phyloP scores from a whole-genome alignment of 2,797 vertebrate genomes.

The Trachops cirrhosus region DNA sequence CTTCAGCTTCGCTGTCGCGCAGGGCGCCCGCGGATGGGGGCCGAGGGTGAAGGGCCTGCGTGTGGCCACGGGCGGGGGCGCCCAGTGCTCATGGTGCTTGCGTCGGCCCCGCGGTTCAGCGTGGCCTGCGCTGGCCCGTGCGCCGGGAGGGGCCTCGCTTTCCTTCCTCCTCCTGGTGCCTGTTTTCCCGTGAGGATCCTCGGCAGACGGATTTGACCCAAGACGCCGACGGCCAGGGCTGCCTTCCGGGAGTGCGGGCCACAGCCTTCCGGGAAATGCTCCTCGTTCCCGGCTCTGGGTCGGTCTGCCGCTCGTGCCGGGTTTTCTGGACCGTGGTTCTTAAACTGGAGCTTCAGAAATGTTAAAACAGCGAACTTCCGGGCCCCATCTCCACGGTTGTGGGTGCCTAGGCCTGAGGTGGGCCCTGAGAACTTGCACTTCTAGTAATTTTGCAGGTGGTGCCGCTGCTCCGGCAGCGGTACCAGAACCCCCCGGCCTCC shows the following conservation, averaged over 20 bases:
- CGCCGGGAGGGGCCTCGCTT: rapidly evolving
- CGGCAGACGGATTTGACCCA: no score
- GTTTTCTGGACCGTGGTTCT: neutral
- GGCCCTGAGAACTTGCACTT: neutral
- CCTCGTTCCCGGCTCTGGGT: neutral
- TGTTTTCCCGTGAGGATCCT: rapidly evolving
- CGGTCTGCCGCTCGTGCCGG: neutral
- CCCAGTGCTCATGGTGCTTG: no score
- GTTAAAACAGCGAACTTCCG: neutral
- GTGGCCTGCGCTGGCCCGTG: neutral
- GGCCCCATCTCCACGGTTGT: neutral
- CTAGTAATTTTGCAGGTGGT: neutral
- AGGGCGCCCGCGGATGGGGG: no score
- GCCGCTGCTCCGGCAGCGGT: neutral
- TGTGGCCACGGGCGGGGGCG: no score
- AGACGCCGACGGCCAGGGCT: rapidly evolving
- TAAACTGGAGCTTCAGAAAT: neutral
- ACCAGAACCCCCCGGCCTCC: neutral
- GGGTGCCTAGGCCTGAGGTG: neutral
- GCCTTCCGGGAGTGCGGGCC: neutral
- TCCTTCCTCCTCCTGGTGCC: neutral
- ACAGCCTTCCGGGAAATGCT: neutral
- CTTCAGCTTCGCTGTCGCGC: neutral
- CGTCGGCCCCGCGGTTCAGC: no score
- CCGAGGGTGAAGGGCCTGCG: no score